phyloP scores from a whole-genome alignment of 2,797 vertebrate genomes.

The Lutjanus campechanus region DNA sequence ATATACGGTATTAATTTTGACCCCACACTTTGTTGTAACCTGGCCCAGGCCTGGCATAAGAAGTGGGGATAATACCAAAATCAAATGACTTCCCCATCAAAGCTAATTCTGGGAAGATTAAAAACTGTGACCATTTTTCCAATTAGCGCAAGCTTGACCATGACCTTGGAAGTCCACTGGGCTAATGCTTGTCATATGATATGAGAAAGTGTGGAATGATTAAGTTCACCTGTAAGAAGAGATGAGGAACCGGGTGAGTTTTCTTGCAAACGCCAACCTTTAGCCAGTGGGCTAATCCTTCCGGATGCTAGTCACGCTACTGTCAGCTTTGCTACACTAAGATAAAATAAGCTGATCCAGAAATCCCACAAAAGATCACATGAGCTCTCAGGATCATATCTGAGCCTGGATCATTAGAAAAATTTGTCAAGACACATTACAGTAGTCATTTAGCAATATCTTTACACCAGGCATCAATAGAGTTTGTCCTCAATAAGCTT shows the following conservation, averaged over 20 bases:
- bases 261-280: constrained; percentile 50
- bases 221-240: constrained; percentile 49
- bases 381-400: constrained; percentile 49
- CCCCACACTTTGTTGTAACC: not conserved
- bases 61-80: constrained; percentile 49
- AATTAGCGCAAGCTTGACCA: constrained; percentile 54
- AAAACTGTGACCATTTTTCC: constrained; percentile 35
- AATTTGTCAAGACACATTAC: constrained; percentile 50
- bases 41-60: not conserved
- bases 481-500: not conserved
- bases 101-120: constrained; percentile 59
- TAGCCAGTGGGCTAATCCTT: constrained; percentile 69
- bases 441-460: constrained; percentile 13
- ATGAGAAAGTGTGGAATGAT: constrained; percentile 46
- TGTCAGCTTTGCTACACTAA: constrained; percentile 64
- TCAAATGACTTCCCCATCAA: constrained; percentile 56
- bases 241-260: constrained; percentile 17
- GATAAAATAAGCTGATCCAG: constrained; percentile 49
- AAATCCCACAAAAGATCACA: constrained; percentile 67
- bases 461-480: not conserved
- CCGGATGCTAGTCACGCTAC: constrained; percentile 67
- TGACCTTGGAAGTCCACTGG: constrained; percentile 32
- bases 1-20: constrained; percentile 14
- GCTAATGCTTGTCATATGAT: constrained; percentile 76
- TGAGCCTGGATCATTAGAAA: constrained; percentile 48